Conservation (phyloP, 2,888 invertebrate species). For the Griposia aprilina region DNA sequence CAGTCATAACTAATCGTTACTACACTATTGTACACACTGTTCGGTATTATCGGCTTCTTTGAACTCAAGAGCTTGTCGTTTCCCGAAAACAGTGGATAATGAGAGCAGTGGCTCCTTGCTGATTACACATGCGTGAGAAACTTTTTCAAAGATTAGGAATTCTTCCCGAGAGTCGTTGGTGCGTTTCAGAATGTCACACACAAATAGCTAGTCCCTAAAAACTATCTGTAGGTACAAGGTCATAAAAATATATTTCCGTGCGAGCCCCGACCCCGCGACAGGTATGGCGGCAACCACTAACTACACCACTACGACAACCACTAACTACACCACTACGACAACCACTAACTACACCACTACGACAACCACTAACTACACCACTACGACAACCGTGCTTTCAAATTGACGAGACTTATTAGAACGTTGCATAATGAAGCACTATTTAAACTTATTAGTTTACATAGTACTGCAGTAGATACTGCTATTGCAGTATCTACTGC, state of each 20-base stretch:
- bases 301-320: background rate
- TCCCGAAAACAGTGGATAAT: constrained; percentile 31
- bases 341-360: too few species aligned
- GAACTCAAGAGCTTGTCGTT: constrained; percentile 24
- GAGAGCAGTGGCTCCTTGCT: constrained; percentile 22
- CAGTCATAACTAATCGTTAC: constrained; percentile 18
- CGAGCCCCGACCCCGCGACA: too few species aligned
- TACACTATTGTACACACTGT: constrained; percentile 20
- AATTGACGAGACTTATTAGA: background rate
- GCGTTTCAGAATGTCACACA: too few species aligned
- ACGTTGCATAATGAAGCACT: background rate
- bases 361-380: background rate
- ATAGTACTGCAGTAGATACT: too few species aligned
- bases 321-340: background rate
- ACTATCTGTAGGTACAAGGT: background rate
- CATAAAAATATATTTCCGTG: background rate
- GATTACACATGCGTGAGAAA: constrained; percentile 29
- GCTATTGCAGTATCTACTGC: background rate
- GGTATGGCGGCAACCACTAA: background rate
- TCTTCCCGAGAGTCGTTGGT: background rate
- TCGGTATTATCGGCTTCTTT: constrained; percentile 38
- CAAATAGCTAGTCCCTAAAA: background rate
- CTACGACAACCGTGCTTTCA: background rate
- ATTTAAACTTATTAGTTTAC: too few species aligned
- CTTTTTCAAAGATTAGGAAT: background rate